Base-by-base conservation (phyloP, 2,113 vertebrate genomes). In the Plecturocebus donacophilus region DNA sequence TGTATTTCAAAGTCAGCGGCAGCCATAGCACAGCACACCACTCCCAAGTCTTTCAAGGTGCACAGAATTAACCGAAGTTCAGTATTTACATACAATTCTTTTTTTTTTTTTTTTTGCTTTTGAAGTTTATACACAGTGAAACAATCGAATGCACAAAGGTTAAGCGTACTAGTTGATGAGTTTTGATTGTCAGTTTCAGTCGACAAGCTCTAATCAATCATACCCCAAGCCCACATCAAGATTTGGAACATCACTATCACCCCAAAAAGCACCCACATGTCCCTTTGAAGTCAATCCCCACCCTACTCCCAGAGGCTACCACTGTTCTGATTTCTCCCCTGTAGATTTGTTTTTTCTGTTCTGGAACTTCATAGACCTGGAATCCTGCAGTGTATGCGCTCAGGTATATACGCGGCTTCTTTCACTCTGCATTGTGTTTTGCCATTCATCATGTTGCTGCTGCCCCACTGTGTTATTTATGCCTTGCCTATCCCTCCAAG, bases 391-490 rank as follows among this genome's bases (percentile, higher is more conserved):
- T 4, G 3, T 2, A 8, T 27, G 0, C 4, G 17, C 73, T 23
- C 35, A 58, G 27, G 17, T 3, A 9, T 68, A 64, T 6, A 64
- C 0, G 13, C 32, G 21, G 40, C 27, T 38, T 16, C 88, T 32
- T 47, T 54, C 30, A 1, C 47, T 52, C 66, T 0, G 32, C 8
- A 2, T 5, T 4, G 2, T 8, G 4, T 27, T 52, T 40, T 20
- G 49, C 0, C 0, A 21, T 23, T 52, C 6, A 0, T 30, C 19
- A 0, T 1, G 1, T 11, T 30, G 3, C 47, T 13, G 14, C 25
- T 40, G 14, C 17, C 8, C 35, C 21, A 30, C 40, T 0, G 3
- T 20, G 27, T 21, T 8, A 4, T 40, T 92, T 21, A 6, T 10
- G 25, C 25, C 0, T 30, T 7, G 2, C 14, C 38, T 40, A 0